Base-by-base conservation (phyloP, 2,888 invertebrate species). In the Xanthorhoe spadicearia region DNA sequence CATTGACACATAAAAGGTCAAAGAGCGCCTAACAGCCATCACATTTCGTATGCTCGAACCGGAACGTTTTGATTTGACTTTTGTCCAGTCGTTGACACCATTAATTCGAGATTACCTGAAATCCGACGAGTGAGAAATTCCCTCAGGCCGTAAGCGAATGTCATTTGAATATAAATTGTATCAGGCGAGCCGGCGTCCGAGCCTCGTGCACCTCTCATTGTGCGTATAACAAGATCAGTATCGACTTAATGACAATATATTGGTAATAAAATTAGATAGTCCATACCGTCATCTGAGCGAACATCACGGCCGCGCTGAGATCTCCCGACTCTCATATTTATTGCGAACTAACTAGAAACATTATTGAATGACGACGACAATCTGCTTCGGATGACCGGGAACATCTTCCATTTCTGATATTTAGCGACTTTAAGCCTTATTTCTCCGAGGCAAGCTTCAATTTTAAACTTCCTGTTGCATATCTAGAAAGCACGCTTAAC, bases 241-340 rank as follows among this genome's bases (percentile, higher is more conserved):
- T 93, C 93, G 88, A 88, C 90, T 90, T 93, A 92, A 93, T 93
- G 92, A 93, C 93, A 92, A 93, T 92, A 93, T 93, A 93, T 93
- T 92, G 93, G 91, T 92, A 89, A 92, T 92, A 92, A 93, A 93
- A 90, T 92, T 91, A 92, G 93, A 93, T 92, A 91, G 92, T 88
- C 90, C 86, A 85, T 86, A 83, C 84, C 89, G 89, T 92, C 91
- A 91, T 87, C 85, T 83, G 78, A 81, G 81, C 81, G 84, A 86
- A 89, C 90, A 89, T 88, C 90, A 85, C 77, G 76, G 76, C 80
- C 79, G 77, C 70, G 76, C 77, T 79, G 78, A 79, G 78, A 73
- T 79, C 82, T 77, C 77, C 82, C 83, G 83, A 89, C 85, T 90
- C 88, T 92, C 87, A 88, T 87, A 87, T 92, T 88, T 92, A 92